Base-by-base conservation (phyloP, 2,888 invertebrate genomes). In the Agrochola lychnidis region DNA sequence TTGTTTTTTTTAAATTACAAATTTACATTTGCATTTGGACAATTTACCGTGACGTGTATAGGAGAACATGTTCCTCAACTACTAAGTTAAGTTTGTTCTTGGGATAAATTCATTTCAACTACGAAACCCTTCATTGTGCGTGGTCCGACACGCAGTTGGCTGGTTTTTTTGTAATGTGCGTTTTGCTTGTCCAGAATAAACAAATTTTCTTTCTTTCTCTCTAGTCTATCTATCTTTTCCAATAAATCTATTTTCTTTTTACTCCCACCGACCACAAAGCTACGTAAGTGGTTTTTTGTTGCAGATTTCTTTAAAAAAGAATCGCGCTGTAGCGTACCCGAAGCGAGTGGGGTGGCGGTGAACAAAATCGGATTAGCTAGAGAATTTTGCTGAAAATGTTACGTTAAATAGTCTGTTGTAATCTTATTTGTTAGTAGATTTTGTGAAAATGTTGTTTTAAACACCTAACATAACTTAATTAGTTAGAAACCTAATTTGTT, bases 301-400 rank as follows among this genome's bases (percentile, higher is more conserved):
- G 53, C 75, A 74, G 63, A 74, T 71, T 66, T 64, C 9, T 14
- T n/a, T 30, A 6, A 75, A 67, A 71, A 71, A 69, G 2, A 10
- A 36, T 9, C 2, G 2, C 45, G 40, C 12, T 9, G 42, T 25
- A 59, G n/a, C 22, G 36, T 19, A n/a, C 16, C 42, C 53, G 19
- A 14, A 25, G 45, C 14, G 42, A 71, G 56, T 7, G 51, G 6
- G n/a, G 68, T n/a, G 30, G 70, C 64, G 79, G 45, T 9, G 42
- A 72, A 78, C 59, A 12, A 61, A 81, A 83, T 83, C 64, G 64
- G 83, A 83, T 81, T 83, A 81, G 64, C 45, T 40, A 78, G 40
- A 56, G 51, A 76, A 81, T 68, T 51, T 30, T 42, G n/a, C 6
- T 51, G 76, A 61, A 79, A 69, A 64, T 48, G 51, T 76, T 69